Evolutionary conservation across 2,113 vertebrate genomes (phyloP).

Genomic region (Apteryx owenii): DNA sequence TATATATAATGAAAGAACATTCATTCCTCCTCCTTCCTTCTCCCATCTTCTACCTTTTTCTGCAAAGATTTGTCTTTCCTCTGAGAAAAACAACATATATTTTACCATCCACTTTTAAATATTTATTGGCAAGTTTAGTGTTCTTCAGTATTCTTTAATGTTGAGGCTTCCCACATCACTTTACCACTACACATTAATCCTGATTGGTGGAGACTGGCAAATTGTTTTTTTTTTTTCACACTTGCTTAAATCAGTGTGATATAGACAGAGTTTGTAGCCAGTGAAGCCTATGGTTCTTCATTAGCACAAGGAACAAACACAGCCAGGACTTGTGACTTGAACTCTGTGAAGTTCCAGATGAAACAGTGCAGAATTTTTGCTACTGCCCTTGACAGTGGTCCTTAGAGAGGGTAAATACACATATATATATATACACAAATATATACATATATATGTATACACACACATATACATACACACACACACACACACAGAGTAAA

Average conservation of each 20-base stretch:
- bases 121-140: neutral
- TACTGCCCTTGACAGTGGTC: rapidly evolving
- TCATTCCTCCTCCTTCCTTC: neutral
- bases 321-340: neutral
- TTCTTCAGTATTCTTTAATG: neutral
- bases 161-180: neutral
- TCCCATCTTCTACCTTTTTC: neutral
- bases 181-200: neutral
- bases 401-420: neutral
- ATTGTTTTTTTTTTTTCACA: neutral
- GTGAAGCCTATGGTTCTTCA: neutral
- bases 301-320: neutral
- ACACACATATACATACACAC: too few species aligned
- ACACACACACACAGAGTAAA: neutral
- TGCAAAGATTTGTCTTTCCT: neutral
- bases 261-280: neutral
- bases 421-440: neutral
- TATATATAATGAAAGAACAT: neutral
- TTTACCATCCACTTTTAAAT: neutral
- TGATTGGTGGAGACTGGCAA: neutral
- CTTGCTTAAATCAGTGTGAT: neutral
- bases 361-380: neutral
- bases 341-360: neutral
- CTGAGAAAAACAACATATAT: neutral
- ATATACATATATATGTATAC: rapidly evolving